Evolutionary conservation across 2,888 invertebrate species (phyloP).

Genomic region (Drosophila longiperda): DNA sequence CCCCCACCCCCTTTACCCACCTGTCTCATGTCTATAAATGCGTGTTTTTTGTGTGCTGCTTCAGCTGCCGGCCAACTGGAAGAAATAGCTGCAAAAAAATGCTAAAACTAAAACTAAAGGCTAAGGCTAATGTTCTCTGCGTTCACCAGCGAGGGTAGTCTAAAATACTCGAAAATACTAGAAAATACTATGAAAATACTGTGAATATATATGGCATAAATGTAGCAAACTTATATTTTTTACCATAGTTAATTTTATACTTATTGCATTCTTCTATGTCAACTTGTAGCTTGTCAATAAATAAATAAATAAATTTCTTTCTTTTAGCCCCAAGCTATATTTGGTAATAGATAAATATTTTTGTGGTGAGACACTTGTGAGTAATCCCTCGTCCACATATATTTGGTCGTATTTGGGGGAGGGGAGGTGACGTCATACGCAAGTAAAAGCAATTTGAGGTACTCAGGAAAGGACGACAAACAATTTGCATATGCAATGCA

Average conservation of each 20-base stretch:
- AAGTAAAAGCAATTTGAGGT: constrained; percentile 68
- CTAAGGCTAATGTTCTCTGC: constrained; percentile 62
- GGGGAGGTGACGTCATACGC: constrained; percentile 13
- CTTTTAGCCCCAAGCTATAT: background rate
- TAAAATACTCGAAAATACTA: background rate
- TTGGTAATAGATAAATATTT: background rate
- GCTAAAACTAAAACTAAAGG: constrained; percentile 62
- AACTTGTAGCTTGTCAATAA: too few relatives aligned
- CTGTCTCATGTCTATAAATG: background rate
- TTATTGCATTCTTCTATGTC: too few relatives aligned
- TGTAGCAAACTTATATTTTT: background rate
- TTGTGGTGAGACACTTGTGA: background rate
- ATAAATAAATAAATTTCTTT: background rate
- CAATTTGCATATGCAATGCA: constrained; percentile 75
- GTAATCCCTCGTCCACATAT: constrained; percentile 36
- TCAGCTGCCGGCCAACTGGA: constrained; percentile 50
- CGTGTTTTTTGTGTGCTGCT: constrained; percentile 39
- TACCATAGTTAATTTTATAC: too few relatives aligned
- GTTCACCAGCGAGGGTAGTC: constrained; percentile 34
- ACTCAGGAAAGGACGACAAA: constrained; percentile 59
- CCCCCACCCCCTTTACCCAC: background rate
- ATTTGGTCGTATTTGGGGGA: background rate
- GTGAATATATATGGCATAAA: rapidly evolving
- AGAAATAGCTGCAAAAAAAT: constrained; percentile 56
- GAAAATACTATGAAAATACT: background rate